Evolutionary conservation across 64 coral and sea anemone species (phyloP), one percentile per base, ranked within the genome.

Genomic region (Dendronephthya gigantea): DNA sequence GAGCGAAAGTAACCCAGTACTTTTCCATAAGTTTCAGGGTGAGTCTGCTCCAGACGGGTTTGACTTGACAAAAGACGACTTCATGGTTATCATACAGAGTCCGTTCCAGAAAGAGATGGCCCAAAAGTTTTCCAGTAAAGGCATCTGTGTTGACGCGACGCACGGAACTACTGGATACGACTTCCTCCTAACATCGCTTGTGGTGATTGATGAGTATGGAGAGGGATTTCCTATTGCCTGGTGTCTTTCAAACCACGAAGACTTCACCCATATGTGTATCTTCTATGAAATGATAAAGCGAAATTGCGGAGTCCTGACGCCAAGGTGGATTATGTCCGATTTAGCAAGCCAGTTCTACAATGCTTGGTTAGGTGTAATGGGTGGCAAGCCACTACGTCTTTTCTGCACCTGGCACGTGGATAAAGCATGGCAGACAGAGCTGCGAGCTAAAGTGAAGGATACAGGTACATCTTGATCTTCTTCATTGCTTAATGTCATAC

Each of bases 141-240:
- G 84, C 51, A 49, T 90, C 31, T 86, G 83, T 23, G 56, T 56
- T 85, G 88, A 90, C 74, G 40, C 58, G 10, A 90, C 92, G 12
- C 88, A 93, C 82, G 92, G 85, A 10, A 92, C 91, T 50, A 92
- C 70, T 36, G 91, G 87, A 27, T 92, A 92, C 37, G 87, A 84
- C 40, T 92, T 92, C 68, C 59, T 86, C 7, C 84, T 89, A 17
- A 89, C 83, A 66, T 89, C 91, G 8, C 9, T 92, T 5, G 35
- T 86, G 39, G 84, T 89, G 16, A 76, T 37, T 35, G 91, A 89
- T 89, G 91, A 92, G 33, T 92, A n/a, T 86, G 84, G 88, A 43
- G 27, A 90, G 41, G 90, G 90, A 4, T 12, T 92, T 25, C 87
- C 90, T 1, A 48, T 66, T 9, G 86, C 86, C 40, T 86, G 90